Evolutionary conservation across 2,113 vertebrate species (phyloP), one percentile per base, ranked within the genome.

Genomic region (Podiceps cristatus): DNA sequence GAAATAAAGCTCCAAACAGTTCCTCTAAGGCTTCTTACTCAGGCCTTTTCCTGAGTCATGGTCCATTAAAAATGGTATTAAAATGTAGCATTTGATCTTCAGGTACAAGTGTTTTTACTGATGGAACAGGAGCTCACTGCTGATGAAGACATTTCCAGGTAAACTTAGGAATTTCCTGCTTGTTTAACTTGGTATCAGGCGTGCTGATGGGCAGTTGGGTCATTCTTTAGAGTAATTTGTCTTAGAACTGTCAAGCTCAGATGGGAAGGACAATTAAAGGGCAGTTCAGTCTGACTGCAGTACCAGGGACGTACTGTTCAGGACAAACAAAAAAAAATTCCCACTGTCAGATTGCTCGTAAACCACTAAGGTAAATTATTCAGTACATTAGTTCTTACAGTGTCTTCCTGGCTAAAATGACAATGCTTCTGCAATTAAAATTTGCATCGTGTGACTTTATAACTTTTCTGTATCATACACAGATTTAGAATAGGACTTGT

Each of bases 71-170:
- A 89, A 42, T 44, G 33, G 10, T 52, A 71, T 76, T 94, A 83
- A 94, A 93, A 91, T 96, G 25, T 75, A 58, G 63, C 67, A 76
- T 90, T 77, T 87, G 62, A 72, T 90, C 55, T 97, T 94, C 95
- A 99, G 99, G 99, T 99, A 44, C 99, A 99, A 80, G 99, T 99
- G 45, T 99, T 99, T 96, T 96, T 99, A 96, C 97, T 99, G 81
- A 99, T 99, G 99, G 99, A 99, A 91, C 99, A 99, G 96, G 99
- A 99, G 90, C 98, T 99, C 78, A 99, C 98, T 71, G 99, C 99
- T 94, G 99, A 99, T 97, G 99, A 99, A 97, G 99, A 99, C 93
- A 99, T 99, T 96, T 99, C 99, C 97, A 99, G 99, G 99, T 99
- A 98, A 97, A 55, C 45, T 69, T 35, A 53, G 6, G 2, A 67